A percentile compares a stretch with the other conserved stretches of the same genome.
Evolutionary conservation across 1,140 invertebrate species (phyloP).

Genomic region (Hypsibius dujardini): DNA sequence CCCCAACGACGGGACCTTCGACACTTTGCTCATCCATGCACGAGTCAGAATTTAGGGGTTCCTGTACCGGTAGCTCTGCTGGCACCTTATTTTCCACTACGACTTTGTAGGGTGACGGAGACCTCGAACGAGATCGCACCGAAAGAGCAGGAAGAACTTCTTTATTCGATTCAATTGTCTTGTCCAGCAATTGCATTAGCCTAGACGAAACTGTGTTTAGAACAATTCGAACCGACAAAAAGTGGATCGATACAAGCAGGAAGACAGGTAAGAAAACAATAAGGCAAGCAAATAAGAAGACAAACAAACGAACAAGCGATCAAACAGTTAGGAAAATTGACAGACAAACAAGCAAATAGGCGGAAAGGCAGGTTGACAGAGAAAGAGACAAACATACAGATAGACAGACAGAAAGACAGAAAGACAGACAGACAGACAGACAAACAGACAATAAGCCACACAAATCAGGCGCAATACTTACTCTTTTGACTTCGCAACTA

Average conservation of each 20-base stretch:
- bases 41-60: too few species aligned
- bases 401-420: constrained; percentile 17
- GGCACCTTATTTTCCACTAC: too few species aligned
- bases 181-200: not conserved
- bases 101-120: not conserved
- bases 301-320: not conserved
- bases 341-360: constrained; percentile 6
- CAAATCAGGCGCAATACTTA: not conserved
- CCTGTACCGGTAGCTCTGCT: too few species aligned
- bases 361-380: too few species aligned
- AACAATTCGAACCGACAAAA: not conserved
- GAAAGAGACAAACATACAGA: not conserved
- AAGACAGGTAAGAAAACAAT: not conserved
- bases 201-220: not conserved
- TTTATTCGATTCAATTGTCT: not conserved
- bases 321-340: not conserved
- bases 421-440: not conserved
- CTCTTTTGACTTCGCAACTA: constrained; percentile 13
- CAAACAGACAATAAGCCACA: not conserved
- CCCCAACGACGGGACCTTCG: too few species aligned
- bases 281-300: too few species aligned
- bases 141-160: not conserved
- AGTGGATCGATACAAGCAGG: not conserved
- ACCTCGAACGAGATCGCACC: not conserved
- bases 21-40: too few species aligned